phyloP scores from a whole-genome alignment of 2,888 invertebrate genomes.

The Chymomyza procnemis region DNA sequence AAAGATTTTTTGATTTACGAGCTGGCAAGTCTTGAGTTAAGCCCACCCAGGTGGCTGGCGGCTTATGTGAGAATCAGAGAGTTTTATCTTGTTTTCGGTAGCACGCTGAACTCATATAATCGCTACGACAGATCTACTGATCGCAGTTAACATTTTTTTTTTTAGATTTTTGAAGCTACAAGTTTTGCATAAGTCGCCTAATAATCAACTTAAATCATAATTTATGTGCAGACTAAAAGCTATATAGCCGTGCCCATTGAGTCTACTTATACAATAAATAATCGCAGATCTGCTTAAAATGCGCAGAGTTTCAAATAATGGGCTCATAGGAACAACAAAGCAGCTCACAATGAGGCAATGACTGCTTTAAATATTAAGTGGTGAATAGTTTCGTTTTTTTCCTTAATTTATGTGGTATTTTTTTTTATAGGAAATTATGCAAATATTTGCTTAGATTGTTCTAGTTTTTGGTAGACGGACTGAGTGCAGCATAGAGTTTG shows the following conservation, averaged over 20 bases:
- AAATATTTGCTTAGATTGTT: not conserved
- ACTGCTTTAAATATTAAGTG: constrained; percentile 66
- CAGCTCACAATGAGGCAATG: constrained; percentile 61
- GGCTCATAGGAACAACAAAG: constrained; percentile 15
- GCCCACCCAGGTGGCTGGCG: not conserved
- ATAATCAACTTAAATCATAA: constrained; percentile 67
- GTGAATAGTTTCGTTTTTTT: not conserved
- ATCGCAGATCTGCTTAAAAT: not conserved
- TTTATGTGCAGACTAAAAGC: constrained; percentile 43
- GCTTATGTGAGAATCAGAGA: not conserved
- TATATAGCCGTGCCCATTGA: not conserved
- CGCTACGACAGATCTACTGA: constrained; percentile 53
- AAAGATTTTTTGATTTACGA: constrained; percentile 2
- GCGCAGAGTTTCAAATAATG: not conserved
- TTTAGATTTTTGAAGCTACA: constrained; percentile 7
- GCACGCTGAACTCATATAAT: constrained; percentile 57
- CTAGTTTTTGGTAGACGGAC: not conserved
- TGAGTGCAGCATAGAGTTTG: not conserved
- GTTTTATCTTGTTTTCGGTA: constrained; percentile 17
- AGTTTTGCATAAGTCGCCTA: constrained; percentile 64
- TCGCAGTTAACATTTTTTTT: constrained; percentile 2
- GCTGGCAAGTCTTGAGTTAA: not conserved
- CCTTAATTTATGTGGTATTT: not conserved
- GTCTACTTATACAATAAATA: not conserved
- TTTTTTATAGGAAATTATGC: constrained; percentile 11